A percentile compares a stretch with the other conserved stretches of the same genome.
phyloP scores from a whole-genome alignment of 2,888 invertebrate species.

The Lasiommata megera region DNA sequence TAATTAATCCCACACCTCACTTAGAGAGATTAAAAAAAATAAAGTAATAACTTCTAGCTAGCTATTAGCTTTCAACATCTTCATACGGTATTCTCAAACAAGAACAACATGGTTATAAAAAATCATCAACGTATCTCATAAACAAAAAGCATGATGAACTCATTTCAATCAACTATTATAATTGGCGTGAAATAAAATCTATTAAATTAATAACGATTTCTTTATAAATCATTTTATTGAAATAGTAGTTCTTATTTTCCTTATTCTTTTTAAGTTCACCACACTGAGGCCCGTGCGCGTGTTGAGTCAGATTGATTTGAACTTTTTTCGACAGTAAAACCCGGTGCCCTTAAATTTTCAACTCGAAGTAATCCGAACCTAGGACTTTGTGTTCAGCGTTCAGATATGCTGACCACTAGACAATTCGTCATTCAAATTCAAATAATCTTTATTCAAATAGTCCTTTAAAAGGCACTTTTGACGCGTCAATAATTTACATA shows the following conservation, averaged over 20 bases:
- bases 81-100: conserved; percentile 1
- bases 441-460: too few relatives aligned
- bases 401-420: too few relatives aligned
- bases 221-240: background rate
- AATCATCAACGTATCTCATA: background rate
- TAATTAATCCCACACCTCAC: background rate
- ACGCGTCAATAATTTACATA: too few relatives aligned
- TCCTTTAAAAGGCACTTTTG: too few relatives aligned
- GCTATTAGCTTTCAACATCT: background rate
- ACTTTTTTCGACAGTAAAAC: too few relatives aligned
- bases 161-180: conserved; percentile 13
- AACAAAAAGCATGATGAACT: conserved; percentile 10
- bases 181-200: conserved; percentile 22
- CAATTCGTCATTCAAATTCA: too few relatives aligned
- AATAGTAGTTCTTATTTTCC: background rate
- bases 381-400: too few relatives aligned
- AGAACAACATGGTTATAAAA: conserved; percentile 2
- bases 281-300: too few relatives aligned
- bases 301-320: too few relatives aligned
- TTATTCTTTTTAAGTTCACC: background rate
- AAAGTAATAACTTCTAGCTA: background rate
- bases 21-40: background rate
- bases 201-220: conserved; percentile 7
- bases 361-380: too few relatives aligned
- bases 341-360: too few relatives aligned